phyloP scores from a whole-genome alignment of 64 coral and sea anemone species.

The Orbicella faveolata region DNA sequence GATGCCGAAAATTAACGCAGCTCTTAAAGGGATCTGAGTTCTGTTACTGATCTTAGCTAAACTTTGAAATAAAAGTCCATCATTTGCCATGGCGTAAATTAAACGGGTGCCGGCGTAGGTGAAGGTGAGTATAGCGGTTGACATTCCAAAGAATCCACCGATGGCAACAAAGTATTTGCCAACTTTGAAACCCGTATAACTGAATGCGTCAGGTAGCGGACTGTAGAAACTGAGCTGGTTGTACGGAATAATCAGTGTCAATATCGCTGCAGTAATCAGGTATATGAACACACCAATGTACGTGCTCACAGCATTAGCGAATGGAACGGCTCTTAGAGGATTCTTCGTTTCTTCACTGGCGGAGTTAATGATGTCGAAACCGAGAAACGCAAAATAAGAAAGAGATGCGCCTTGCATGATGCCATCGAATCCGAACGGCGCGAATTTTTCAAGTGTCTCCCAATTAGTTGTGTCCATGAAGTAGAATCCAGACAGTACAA shows the following conservation, averaged over 20 bases:
- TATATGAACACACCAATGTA: constrained; percentile 80
- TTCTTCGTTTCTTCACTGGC: constrained; percentile 79
- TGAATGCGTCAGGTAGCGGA: constrained; percentile 62
- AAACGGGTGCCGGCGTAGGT: constrained; percentile 67
- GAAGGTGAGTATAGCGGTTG: constrained; percentile 61
- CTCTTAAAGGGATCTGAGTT: constrained; percentile 47
- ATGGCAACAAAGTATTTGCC: constrained; percentile 83
- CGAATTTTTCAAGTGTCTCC: constrained; percentile 77
- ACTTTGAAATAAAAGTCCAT: constrained; percentile 72
- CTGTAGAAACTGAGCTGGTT: constrained; percentile 55
- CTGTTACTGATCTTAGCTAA: constrained; percentile 52
- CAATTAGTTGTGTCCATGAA: constrained; percentile 80
- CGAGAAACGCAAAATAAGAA: constrained; percentile 85
- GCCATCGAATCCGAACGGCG: constrained; percentile 75
- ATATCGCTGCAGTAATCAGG: constrained; percentile 61
- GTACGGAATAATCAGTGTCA: constrained; percentile 92
- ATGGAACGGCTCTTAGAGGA: constrained; percentile 60
- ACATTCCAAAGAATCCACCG: constrained; percentile 86
- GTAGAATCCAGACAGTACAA: constrained; percentile 74
- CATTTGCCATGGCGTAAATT: constrained; percentile 86
- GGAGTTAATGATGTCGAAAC: constrained; percentile 85
- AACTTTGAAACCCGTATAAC: constrained; percentile 57
- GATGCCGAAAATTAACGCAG: constrained; percentile 50
- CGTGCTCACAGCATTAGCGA: constrained; percentile 63
- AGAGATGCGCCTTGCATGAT: constrained; percentile 68